Conservation (phyloP, 2,113 vertebrate genomes). For the Anhinga anhinga region DNA sequence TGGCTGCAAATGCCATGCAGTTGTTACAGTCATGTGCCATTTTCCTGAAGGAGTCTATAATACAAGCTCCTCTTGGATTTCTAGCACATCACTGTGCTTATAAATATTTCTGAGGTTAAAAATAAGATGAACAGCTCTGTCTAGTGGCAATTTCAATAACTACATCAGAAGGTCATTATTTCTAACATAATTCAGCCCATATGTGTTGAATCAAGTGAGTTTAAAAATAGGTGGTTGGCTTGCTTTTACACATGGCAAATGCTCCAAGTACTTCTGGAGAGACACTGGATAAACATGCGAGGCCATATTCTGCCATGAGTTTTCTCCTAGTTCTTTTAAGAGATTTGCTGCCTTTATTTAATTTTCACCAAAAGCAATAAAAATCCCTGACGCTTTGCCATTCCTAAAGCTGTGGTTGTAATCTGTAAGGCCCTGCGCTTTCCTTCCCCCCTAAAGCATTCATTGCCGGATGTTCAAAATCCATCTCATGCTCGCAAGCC, state of each 20-base stretch:
- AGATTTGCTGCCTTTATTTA: background rate
- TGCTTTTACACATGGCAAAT: background rate
- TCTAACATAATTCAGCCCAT: background rate
- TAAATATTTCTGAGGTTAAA: constrained; percentile 2
- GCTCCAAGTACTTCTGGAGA: background rate
- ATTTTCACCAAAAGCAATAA: background rate
- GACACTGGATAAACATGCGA: background rate
- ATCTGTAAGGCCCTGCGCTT: background rate
- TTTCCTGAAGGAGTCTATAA: background rate
- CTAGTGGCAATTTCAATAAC: constrained; percentile 69
- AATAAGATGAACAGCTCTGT: constrained; percentile 73
- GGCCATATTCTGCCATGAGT: background rate
- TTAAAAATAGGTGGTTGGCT: constrained; percentile 25
- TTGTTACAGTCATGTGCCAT: background rate
- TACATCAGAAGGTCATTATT: constrained; percentile 34
- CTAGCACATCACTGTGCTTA: background rate
- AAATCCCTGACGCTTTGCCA: background rate
- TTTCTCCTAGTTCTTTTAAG: background rate
- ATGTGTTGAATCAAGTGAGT: constrained; percentile 11
- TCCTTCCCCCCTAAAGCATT: background rate
- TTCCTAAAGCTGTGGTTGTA: background rate
- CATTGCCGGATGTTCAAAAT: background rate
- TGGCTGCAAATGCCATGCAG: background rate
- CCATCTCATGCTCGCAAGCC: background rate
- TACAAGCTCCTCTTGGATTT: background rate